A percentile compares a stretch with the other conserved stretches of the same genome.
Evolutionary conservation across 2,797 vertebrate genomes (phyloP).

Genomic region (Pseudomugil gertrudae): DNA sequence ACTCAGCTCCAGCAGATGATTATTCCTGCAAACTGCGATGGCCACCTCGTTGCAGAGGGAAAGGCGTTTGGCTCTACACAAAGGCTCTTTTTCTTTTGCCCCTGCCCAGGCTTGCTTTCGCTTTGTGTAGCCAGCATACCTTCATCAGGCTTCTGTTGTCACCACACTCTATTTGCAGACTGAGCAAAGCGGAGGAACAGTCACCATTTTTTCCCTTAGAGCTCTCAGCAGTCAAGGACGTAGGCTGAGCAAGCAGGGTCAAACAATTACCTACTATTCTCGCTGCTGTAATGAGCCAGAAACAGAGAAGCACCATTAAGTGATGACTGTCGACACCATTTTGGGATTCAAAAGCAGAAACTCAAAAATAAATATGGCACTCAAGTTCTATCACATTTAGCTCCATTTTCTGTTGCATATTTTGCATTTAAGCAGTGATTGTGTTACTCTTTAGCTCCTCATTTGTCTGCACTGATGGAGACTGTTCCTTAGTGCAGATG

Average conservation of each 20-base stretch:
- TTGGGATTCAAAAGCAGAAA: conserved; percentile 57
- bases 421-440: conserved; percentile 11
- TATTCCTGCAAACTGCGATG: conserved; percentile 65
- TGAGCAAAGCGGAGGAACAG: conserved; percentile 47
- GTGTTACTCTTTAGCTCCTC: not conserved
- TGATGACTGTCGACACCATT: conserved; percentile 57
- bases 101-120: conserved; percentile 47
- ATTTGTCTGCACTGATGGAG: conserved; percentile 1
- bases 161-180: conserved; percentile 44
- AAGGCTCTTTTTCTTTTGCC: conserved; percentile 47
- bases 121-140: conserved; percentile 65
- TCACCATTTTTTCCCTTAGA: conserved; percentile 49
- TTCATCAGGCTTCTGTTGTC: conserved; percentile 60
- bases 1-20: conserved; percentile 35
- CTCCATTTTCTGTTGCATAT: conserved; percentile 37
- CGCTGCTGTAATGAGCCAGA: conserved; percentile 62
- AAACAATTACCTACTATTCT: conserved; percentile 64
- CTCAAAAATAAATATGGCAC: conserved; percentile 30
- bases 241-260: conserved; percentile 61
- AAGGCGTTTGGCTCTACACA: conserved; percentile 54
- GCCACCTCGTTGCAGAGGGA: conserved; percentile 56
- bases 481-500: not conserved
- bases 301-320: conserved; percentile 43
- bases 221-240: conserved; percentile 62
- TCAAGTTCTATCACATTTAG: conserved; percentile 43